A percentile compares a stretch with the other conserved stretches of the same genome.
Evolutionary conservation across 2,113 vertebrate species (phyloP).

Genomic region (Syrmaticus mikado): DNA sequence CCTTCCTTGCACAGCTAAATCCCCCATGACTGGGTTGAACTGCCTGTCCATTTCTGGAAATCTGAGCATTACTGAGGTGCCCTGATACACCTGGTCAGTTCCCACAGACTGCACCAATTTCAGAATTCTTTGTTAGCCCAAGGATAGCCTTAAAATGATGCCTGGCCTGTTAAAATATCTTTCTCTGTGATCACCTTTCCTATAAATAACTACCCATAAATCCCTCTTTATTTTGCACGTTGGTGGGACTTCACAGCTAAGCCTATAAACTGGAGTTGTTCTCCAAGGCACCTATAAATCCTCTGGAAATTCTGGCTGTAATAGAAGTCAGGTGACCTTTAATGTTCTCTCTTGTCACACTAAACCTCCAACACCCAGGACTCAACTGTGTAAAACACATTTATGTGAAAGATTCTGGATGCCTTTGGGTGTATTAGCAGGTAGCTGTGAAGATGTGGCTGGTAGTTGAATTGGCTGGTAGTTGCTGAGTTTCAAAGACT

Average conservation of each 20-base stretch:
- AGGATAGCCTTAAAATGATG: background rate
- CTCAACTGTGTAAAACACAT: background rate
- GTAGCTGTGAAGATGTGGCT: background rate
- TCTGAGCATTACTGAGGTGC: background rate
- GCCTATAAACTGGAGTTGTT: background rate
- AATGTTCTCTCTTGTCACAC: background rate
- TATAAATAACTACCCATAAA: background rate
- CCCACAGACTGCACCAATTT: background rate
- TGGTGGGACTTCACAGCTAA: background rate
- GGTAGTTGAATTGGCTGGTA: background rate
- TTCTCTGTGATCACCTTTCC: background rate
- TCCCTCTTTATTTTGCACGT: background rate
- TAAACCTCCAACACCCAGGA: background rate
- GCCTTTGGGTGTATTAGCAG: background rate
- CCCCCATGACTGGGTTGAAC: accelerated
- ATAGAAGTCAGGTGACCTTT: background rate
- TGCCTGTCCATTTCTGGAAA: background rate
- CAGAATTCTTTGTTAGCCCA: background rate
- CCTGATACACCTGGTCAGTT: background rate
- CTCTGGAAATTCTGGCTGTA: background rate
- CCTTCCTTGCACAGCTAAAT: background rate
- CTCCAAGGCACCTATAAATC: background rate
- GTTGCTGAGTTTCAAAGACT: background rate
- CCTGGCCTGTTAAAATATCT: background rate
- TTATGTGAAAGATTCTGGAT: background rate